Conservation (phyloP, 2,797 vertebrate species). For the Falco peregrinus region DNA sequence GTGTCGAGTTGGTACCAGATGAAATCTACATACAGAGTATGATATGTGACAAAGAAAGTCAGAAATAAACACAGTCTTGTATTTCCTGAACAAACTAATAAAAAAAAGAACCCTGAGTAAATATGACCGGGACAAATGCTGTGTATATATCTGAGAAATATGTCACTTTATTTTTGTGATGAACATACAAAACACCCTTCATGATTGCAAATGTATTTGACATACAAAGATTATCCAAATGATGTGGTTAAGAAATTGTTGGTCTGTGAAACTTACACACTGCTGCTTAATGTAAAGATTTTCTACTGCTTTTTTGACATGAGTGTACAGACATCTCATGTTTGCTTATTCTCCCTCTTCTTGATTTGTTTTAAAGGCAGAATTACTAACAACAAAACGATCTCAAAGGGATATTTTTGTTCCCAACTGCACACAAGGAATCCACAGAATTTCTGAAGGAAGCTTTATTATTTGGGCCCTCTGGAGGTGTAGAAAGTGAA, state of each 20-base stretch:
- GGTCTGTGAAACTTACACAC: background rate
- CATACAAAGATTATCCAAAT: background rate
- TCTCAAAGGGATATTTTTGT: background rate
- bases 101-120: background rate
- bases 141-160: background rate
- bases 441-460: background rate
- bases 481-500: background rate
- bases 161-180: background rate
- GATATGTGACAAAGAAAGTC: background rate
- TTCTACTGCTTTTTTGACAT: background rate
- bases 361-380: background rate
- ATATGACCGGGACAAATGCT: background rate
- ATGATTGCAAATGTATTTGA: background rate
- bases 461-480: background rate
- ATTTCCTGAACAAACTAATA: background rate
- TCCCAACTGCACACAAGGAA: background rate
- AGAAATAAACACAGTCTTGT: background rate
- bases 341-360: background rate
- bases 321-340: background rate
- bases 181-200: background rate
- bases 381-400: background rate
- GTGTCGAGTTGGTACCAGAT: background rate
- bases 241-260: background rate
- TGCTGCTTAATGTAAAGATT: background rate
- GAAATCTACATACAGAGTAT: background rate